Percentiles rank a stretch among this genome's conserved stretches.
Evolutionary conservation across 2,113 vertebrate genomes (phyloP).

Genomic region (Zosterops pallidus): DNA sequence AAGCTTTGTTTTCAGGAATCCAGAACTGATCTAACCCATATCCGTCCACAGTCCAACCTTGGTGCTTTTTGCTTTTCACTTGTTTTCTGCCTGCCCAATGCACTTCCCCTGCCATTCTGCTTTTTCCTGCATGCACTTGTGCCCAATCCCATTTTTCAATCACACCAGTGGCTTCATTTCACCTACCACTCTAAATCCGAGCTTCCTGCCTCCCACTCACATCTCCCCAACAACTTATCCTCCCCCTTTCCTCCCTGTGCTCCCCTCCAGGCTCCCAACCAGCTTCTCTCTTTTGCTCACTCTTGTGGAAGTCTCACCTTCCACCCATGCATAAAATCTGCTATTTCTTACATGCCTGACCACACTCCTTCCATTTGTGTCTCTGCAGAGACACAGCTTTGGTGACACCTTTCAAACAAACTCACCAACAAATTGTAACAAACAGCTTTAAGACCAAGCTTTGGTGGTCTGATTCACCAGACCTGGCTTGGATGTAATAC

Average conservation of each 20-base stretch:
- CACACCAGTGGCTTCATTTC: not conserved
- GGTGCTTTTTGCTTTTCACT: not conserved
- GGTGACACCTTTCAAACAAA: not conserved
- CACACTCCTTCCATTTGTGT: not conserved
- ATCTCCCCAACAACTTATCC: not conserved
- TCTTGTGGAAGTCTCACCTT: not conserved
- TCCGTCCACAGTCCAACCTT: not conserved
- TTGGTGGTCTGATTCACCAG: not conserved
- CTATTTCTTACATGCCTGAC: not conserved
- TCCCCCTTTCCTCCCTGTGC: not conserved
- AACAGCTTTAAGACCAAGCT: not conserved
- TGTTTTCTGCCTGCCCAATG: not conserved
- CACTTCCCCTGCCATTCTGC: not conserved
- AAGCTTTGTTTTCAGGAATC: not conserved
- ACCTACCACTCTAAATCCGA: not conserved
- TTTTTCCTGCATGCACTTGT: not conserved
- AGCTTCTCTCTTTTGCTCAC: not conserved
- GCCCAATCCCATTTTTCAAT: not conserved
- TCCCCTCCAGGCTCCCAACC: not conserved
- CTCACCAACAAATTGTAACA: not conserved
- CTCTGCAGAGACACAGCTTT: not conserved
- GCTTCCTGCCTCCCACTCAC: not conserved
- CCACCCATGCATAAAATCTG: not conserved
- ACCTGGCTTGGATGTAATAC: not conserved
- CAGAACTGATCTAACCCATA: not conserved